Percentiles rank a stretch among this genome's conserved stretches.
Evolutionary conservation across 2,113 vertebrate genomes (phyloP).

Genomic region (Strigops habroptila): DNA sequence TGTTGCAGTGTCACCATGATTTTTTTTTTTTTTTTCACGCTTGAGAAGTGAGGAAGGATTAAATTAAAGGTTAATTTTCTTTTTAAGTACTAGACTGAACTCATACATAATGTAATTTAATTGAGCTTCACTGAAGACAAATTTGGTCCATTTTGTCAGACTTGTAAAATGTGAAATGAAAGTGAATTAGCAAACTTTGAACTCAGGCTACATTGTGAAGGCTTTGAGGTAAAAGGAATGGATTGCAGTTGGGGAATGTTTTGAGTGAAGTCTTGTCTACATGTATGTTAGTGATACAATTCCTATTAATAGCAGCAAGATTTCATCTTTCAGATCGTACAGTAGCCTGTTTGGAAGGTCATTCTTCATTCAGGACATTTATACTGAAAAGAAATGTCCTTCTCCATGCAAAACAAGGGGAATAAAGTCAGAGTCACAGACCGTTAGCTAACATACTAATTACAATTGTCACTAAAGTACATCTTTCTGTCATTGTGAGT

Average conservation of each 20-base stretch:
- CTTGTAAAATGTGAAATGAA: slow-evolving; percentile 28
- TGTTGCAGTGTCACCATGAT: background rate
- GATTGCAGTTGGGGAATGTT: background rate
- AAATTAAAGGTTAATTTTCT: slow-evolving; percentile 49
- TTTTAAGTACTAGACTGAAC: background rate
- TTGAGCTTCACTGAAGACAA: slow-evolving; percentile 27
- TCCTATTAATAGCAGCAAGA: background rate
- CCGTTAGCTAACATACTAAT: background rate
- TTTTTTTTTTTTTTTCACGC: background rate
- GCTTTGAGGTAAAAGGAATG: background rate
- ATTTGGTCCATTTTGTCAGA: slow-evolving; percentile 32
- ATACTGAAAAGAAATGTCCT: background rate
- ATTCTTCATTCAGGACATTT: background rate
- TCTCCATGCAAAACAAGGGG: background rate
- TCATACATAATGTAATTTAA: slow-evolving; percentile 42
- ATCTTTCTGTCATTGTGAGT: background rate
- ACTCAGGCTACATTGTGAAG: background rate
- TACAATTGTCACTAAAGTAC: background rate
- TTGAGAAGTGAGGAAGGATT: background rate
- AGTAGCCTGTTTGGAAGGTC: background rate
- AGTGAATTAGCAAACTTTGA: background rate
- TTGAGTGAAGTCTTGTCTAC: background rate
- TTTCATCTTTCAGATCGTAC: background rate
- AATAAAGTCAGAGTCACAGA: background rate
- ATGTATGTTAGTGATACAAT: background rate